These are phyloP conservation scores for Drosophila limbata DNA, from an alignment of 2,888 invertebrate species.

Conservation along the genomic window DNA sequence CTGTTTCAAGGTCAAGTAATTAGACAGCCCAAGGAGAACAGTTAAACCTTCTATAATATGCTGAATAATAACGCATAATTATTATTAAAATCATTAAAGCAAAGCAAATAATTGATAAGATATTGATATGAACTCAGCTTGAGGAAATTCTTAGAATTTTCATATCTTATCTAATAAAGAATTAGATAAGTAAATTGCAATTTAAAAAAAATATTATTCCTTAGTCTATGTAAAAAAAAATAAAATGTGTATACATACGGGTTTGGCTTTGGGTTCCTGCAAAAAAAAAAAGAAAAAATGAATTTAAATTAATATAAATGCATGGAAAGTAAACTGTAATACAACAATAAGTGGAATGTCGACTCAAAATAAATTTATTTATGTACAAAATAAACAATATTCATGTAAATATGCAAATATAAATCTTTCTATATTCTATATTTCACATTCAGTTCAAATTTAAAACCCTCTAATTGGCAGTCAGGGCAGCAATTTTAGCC, in stretches of 20 bases:
- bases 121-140: not conserved
- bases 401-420: not conserved
- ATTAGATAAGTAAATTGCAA: constrained; percentile 12
- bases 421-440: constrained; percentile 1
- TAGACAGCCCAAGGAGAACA: not conserved
- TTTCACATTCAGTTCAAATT: constrained; percentile 5
- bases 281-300: constrained; percentile 33
- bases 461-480: constrained; percentile 59
- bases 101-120: constrained; percentile 11
- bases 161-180: not conserved
- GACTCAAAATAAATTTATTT: constrained; percentile 12
- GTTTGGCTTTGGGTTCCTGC: constrained; percentile 83
- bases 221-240: constrained; percentile 27
- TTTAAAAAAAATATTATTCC: constrained; percentile 1
- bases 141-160: not conserved
- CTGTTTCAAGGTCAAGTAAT: constrained; percentile 26
- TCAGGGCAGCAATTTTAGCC: constrained; percentile 48
- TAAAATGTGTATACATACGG: constrained; percentile 73
- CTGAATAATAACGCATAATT: constrained; percentile 1
- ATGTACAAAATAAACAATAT: constrained; percentile 4
- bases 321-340: constrained; percentile 26
- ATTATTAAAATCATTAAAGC: not conserved
- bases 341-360: constrained; percentile 10
- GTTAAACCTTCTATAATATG: constrained; percentile 2
- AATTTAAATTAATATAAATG: constrained; percentile 48